phyloP scores from a whole-genome alignment of 2,113 vertebrate genomes.

The Nesogale talazaci region DNA sequence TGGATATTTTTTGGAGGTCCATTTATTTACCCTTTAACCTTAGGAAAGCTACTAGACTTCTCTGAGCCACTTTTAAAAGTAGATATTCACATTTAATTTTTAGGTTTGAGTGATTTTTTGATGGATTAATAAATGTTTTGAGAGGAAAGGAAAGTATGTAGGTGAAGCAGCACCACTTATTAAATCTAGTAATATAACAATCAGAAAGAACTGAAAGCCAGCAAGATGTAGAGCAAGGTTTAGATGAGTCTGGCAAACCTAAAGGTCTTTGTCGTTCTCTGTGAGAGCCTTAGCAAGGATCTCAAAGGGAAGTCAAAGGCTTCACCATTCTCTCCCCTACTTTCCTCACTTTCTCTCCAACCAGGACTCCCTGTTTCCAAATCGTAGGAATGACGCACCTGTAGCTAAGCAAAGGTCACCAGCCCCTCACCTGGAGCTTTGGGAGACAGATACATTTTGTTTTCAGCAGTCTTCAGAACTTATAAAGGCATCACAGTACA shows the following conservation, averaged over 20 bases:
- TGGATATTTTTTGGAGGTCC: too few species aligned
- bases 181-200: background rate
- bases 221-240: background rate
- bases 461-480: background rate
- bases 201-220: background rate
- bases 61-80: constrained; percentile 26
- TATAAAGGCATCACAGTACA: background rate
- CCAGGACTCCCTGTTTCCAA: background rate
- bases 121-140: background rate
- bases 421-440: background rate
- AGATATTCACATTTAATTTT: background rate
- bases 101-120: background rate
- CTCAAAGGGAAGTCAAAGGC: background rate
- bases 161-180: background rate
- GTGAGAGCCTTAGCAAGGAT: background rate
- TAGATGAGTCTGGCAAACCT: background rate
- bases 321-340: background rate
- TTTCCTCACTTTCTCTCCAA: background rate
- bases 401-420: background rate
- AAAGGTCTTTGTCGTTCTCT: background rate
- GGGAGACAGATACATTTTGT: background rate
- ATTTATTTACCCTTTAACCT: background rate
- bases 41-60: background rate
- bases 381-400: background rate
- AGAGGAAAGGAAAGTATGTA: background rate